phyloP scores from a whole-genome alignment of 2,888 invertebrate genomes.

The Choristoneura rosaceana region DNA sequence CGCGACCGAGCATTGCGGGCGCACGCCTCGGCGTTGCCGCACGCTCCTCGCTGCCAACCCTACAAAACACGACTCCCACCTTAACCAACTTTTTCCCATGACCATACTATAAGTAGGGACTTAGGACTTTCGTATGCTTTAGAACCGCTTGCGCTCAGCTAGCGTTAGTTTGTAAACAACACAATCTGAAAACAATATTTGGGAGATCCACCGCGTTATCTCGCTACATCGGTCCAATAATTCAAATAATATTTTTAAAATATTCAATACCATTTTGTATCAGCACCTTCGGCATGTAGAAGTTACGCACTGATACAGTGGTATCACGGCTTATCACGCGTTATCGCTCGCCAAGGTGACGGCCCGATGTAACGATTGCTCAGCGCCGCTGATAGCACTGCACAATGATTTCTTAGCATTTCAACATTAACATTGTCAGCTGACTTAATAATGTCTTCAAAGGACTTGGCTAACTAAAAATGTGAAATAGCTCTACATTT shows the following conservation, averaged over 20 bases:
- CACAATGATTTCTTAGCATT: constrained; percentile 53
- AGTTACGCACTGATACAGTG: constrained; percentile 35
- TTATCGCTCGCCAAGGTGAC: constrained; percentile 84
- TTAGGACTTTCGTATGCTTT: neutral
- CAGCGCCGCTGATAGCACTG: constrained; percentile 58
- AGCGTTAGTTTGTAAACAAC: constrained; percentile 20
- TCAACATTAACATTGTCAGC: constrained; percentile 47
- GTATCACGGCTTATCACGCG: constrained; percentile 67
- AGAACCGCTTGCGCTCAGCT: neutral
- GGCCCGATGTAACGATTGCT: constrained; percentile 76
- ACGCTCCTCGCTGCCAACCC: constrained; percentile 46
- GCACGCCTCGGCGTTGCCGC: constrained; percentile 57
- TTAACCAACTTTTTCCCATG: constrained; percentile 6
- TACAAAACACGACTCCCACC: neutral
- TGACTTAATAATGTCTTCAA: constrained; percentile 17
- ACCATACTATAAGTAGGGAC: neutral
- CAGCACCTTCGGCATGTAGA: constrained; percentile 21
- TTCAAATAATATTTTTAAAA: neutral
- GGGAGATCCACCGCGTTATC: constrained; percentile 5
- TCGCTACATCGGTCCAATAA: neutral
- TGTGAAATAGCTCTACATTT: neutral
- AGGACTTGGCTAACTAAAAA: neutral
- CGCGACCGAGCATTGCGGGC: constrained; percentile 58
- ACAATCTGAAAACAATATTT: constrained; percentile 13
- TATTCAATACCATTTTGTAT: constrained; percentile 17